phyloP scores from a whole-genome alignment of 1,140 invertebrate genomes.

The Drosophila nigromelanica region DNA sequence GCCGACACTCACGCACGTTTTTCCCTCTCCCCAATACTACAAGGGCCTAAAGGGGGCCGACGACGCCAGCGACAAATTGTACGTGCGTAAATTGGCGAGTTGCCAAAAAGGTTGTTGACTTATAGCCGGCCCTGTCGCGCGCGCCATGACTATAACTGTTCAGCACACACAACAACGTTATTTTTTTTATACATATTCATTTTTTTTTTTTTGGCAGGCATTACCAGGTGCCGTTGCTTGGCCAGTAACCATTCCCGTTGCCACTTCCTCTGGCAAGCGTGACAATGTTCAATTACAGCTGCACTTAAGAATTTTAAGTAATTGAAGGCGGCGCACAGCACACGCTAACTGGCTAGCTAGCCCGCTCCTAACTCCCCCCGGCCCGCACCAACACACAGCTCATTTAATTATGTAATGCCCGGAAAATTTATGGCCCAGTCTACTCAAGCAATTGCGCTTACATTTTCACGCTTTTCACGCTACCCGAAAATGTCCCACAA shows the following conservation, averaged over 20 bases:
- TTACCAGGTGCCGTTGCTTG: constrained; percentile 61
- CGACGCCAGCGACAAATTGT: constrained; percentile 68
- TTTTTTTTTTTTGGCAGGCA: constrained; percentile 23
- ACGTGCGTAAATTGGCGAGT: constrained; percentile 75
- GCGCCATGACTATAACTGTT: constrained; percentile 22
- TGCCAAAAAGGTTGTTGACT: constrained; percentile 79
- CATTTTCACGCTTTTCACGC: constrained; percentile 72
- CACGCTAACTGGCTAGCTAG: constrained; percentile 63
- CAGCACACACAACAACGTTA: constrained; percentile 23
- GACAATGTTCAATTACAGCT: constrained; percentile 78
- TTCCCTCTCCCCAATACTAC: not conserved
- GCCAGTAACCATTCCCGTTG: constrained; percentile 35
- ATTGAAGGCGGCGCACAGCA: constrained; percentile 60
- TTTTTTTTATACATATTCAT: constrained; percentile 1
- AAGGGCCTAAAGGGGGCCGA: not conserved
- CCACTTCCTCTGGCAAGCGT: constrained; percentile 71
- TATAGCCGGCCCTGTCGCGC: constrained; percentile 49
- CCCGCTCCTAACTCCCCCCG: not conserved
- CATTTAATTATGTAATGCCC: constrained; percentile 76
- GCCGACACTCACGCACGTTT: constrained; percentile 5
- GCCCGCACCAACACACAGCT: constrained; percentile 31
- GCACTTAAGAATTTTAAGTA: constrained; percentile 81
- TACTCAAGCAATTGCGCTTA: constrained; percentile 46
- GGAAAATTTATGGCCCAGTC: constrained; percentile 61
- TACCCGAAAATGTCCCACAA: constrained; percentile 28